A percentile compares a stretch with the other conserved stretches of the same genome.
Conservation (phyloP, 2,888 invertebrate species). For the Opisthograptis luteolata region DNA sequence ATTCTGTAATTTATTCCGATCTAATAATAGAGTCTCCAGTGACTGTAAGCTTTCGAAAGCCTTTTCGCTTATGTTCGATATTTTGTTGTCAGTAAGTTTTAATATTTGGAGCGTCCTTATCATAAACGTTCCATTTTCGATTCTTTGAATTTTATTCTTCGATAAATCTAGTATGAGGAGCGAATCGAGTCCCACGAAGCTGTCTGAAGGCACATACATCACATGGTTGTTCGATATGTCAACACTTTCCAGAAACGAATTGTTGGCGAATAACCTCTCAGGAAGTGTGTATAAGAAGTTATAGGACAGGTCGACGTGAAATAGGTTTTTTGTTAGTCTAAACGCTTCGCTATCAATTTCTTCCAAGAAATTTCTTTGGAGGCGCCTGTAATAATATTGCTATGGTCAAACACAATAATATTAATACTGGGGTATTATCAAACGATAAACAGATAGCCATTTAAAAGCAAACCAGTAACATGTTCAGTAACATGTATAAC, state of each 20-base stretch:
- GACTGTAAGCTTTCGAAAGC: slow-evolving; percentile 80
- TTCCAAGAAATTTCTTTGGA: slow-evolving; percentile 87
- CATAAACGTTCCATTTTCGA: slow-evolving; percentile 85
- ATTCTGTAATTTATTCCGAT: slow-evolving; percentile 80
- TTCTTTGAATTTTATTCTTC: slow-evolving; percentile 85
- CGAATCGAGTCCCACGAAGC: slow-evolving; percentile 83
- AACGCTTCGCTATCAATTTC: slow-evolving; percentile 85
- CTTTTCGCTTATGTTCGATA: slow-evolving; percentile 83
- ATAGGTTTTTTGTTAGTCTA: slow-evolving; percentile 83
- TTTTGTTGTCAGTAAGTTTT: slow-evolving; percentile 88
- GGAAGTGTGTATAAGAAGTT: slow-evolving; percentile 86
- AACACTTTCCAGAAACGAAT: slow-evolving; percentile 84
- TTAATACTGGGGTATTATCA: too few species aligned
- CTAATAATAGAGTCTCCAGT: slow-evolving; percentile 81
- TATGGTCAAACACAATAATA: too few species aligned
- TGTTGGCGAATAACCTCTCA: slow-evolving; percentile 83
- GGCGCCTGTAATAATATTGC: slow-evolving; percentile 79
- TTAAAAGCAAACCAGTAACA: too few species aligned
- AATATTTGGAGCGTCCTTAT: slow-evolving; percentile 85
- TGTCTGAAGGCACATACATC: slow-evolving; percentile 80
- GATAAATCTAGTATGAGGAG: slow-evolving; percentile 89
- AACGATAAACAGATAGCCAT: too few species aligned
- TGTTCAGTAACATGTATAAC: too few species aligned
- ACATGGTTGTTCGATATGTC: slow-evolving; percentile 88
- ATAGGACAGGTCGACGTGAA: slow-evolving; percentile 87